phyloP scores from a whole-genome alignment of 2,797 vertebrate species.

The Champsocephalus gunnari region DNA sequence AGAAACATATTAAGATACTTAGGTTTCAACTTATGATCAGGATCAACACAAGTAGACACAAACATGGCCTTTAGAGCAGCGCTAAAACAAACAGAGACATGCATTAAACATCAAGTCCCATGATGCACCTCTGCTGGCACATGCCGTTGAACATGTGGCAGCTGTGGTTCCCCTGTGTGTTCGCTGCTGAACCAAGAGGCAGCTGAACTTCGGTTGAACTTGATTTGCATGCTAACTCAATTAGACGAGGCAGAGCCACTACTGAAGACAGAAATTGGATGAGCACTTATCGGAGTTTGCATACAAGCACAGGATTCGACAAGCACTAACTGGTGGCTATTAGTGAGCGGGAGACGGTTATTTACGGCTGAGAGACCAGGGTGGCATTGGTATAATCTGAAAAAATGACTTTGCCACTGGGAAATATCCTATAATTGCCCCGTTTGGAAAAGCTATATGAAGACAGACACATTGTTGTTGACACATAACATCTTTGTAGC shows the following conservation, averaged over 20 bases:
- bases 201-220: conserved; percentile 45
- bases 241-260: conserved; percentile 25
- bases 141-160: conserved; percentile 4
- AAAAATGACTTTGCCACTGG: too few relatives aligned
- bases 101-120: neutral
- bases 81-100: neutral
- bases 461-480: too few relatives aligned
- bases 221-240: conserved; percentile 26
- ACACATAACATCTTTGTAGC: too few relatives aligned
- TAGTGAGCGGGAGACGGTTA: neutral
- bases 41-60: neutral
- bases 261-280: conserved; percentile 21
- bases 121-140: neutral
- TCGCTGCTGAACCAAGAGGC: conserved; percentile 5
- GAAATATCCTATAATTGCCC: too few relatives aligned
- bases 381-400: too few relatives aligned
- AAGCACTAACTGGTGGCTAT: conserved; percentile 7
- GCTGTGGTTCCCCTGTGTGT: conserved; percentile 7
- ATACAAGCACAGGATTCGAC: conserved; percentile 26
- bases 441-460: too few relatives aligned
- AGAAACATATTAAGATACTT: neutral
- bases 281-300: conserved; percentile 31
- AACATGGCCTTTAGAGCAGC: neutral
- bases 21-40: neutral
- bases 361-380: conserved; percentile 4